phyloP scores from a whole-genome alignment of 2,113 vertebrate species.

The Martes martes region DNA sequence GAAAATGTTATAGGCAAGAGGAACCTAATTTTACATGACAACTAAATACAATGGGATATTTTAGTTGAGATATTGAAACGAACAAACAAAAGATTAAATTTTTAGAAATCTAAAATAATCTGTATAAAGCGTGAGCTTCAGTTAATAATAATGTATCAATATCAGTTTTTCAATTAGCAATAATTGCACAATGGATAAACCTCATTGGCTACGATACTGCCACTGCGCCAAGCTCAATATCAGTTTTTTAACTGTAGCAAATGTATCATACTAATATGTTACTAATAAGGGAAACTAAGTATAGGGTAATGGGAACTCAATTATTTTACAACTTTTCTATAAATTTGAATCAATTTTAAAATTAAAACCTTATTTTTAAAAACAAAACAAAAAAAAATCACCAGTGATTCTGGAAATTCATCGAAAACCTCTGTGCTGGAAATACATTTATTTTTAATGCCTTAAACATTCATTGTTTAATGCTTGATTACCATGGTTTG shows the following conservation, averaged over 20 bases:
- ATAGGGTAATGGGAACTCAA: neutral
- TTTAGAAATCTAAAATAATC: neutral
- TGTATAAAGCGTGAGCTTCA: neutral
- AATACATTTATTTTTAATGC: neutral
- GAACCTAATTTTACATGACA: neutral
- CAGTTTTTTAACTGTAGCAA: neutral
- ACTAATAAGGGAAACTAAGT: neutral
- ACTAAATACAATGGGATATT: neutral
- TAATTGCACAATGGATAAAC: no score
- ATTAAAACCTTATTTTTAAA: neutral
- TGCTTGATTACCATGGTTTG: neutral
- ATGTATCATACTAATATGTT: neutral
- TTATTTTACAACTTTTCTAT: neutral
- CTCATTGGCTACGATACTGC: no score
- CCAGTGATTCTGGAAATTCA: neutral
- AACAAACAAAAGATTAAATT: neutral
- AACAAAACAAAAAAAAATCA: neutral
- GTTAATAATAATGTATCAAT: neutral
- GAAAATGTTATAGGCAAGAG: neutral
- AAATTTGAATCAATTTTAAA: neutral
- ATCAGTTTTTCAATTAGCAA: neutral
- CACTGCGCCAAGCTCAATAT: neutral
- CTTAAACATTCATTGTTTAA: neutral
- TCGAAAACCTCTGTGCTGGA: neutral
- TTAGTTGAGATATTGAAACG: neutral